These are phyloP conservation scores for Mizuhopecten yessoensis DNA, from an alignment of 1,140 invertebrate species.

Conservation along the genomic window DNA sequence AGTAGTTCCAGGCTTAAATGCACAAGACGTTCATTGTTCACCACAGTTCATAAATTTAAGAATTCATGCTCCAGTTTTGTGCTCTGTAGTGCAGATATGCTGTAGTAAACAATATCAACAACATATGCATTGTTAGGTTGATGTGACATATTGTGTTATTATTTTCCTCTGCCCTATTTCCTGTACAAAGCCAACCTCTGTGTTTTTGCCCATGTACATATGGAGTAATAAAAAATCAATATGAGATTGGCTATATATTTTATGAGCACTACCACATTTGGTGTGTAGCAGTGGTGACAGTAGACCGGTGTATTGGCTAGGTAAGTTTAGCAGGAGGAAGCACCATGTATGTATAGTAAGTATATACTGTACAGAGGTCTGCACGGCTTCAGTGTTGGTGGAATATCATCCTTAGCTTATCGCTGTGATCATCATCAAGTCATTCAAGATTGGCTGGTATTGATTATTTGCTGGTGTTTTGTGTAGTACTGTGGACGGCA, in stretches of 20 bases:
- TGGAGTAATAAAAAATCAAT: slow-evolving; percentile 40
- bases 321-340: no score
- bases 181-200: background rate
- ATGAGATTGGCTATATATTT: slow-evolving; percentile 4
- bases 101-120: background rate
- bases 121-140: background rate
- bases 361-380: background rate
- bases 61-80: background rate
- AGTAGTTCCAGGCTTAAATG: background rate
- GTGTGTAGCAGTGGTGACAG: background rate
- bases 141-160: background rate
- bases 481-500: background rate
- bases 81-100: background rate
- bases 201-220: background rate
- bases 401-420: slow-evolving; percentile 1
- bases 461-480: background rate
- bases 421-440: slow-evolving; percentile 9
- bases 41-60: background rate
- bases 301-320: background rate
- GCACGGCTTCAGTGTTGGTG: background rate
- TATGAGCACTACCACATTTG: background rate
- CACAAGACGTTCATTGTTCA: background rate
- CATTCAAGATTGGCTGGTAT: background rate
- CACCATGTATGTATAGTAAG: no score
- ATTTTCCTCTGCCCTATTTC: background rate